Conservation (phyloP, 2,113 vertebrate species). For the Xiphophorus hellerii region DNA sequence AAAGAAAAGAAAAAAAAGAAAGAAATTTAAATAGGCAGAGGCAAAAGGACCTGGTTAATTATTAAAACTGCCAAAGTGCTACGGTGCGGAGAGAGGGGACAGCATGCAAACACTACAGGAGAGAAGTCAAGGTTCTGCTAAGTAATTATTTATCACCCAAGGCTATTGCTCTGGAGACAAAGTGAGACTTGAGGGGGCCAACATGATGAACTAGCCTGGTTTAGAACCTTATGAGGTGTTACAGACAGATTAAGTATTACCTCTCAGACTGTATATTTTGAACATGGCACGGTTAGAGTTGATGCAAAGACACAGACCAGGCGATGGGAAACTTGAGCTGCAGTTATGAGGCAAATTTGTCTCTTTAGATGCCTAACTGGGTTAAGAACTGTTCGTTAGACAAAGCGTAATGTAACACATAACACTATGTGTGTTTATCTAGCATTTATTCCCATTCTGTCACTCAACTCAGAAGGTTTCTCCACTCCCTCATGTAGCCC, state of each 20-base stretch:
- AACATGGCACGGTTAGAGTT: constrained; percentile 12
- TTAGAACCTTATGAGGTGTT: constrained; percentile 39
- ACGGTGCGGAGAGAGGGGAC: constrained; percentile 54
- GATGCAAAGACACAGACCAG: constrained; percentile 22
- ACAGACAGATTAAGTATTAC: constrained; percentile 37
- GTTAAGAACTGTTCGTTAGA: background rate
- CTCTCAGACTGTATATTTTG: constrained; percentile 37
- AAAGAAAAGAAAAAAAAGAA: constrained; percentile 1
- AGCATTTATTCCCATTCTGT: constrained; percentile 34
- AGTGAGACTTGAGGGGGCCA: constrained; percentile 39
- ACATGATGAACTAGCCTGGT: constrained; percentile 40
- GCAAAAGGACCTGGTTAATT: constrained; percentile 72
- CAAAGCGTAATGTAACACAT: constrained; percentile 18
- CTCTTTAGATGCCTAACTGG: constrained; percentile 11
- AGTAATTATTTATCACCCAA: constrained; percentile 79
- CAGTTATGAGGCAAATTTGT: background rate
- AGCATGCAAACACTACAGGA: constrained; percentile 64
- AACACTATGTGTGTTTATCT: constrained; percentile 54
- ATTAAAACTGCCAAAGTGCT: constrained; percentile 70
- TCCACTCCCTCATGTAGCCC: constrained; percentile 17
- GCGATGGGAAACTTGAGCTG: constrained; percentile 26
- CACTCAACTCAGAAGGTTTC: background rate
- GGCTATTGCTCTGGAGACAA: constrained; percentile 36
- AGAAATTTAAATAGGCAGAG: constrained; percentile 27
- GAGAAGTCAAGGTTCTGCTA: constrained; percentile 56